Percentiles rank a stretch among this genome's conserved stretches.
Conservation (phyloP, 2,113 vertebrate genomes). For the Polyodon spathula region DNA sequence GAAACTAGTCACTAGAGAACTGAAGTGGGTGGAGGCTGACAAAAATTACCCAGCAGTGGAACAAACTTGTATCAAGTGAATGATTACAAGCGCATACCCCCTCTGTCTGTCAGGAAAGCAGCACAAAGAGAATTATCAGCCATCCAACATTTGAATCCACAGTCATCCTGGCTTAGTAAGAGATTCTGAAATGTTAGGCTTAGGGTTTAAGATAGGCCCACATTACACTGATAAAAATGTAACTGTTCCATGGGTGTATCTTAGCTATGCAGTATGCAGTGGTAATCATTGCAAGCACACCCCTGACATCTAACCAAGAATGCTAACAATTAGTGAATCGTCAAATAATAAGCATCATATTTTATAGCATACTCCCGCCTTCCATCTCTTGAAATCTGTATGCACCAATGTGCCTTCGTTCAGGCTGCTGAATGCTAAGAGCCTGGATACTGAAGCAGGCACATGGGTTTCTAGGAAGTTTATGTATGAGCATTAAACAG, state of each 20-base stretch:
- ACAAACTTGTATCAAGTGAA: slow-evolving; percentile 24
- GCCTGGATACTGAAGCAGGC: slow-evolving; percentile 20
- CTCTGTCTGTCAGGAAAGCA: slow-evolving; percentile 8
- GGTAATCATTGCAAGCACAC: too few species aligned
- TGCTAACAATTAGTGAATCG: too few species aligned
- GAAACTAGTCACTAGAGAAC: slow-evolving; percentile 4
- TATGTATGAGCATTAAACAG: slow-evolving; percentile 32
- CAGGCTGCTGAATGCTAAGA: not conserved
- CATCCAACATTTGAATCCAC: slow-evolving; percentile 32
- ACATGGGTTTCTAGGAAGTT: slow-evolving; percentile 29
- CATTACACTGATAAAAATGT: too few species aligned
- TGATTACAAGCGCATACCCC: slow-evolving; percentile 29
- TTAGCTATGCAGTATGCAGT: too few species aligned
- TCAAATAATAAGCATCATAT: not conserved
- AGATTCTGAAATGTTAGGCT: too few species aligned
- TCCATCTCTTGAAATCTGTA: not conserved
- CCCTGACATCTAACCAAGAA: too few species aligned
- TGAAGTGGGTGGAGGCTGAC: slow-evolving; percentile 18
- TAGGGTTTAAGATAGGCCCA: too few species aligned
- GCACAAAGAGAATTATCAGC: slow-evolving; percentile 21
- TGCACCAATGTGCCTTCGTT: slow-evolving; percentile 1
- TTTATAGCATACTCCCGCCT: slow-evolving; percentile 19
- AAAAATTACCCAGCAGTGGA: slow-evolving; percentile 16
- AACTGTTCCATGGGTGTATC: too few species aligned
- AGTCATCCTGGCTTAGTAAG: slow-evolving; percentile 24